Evolutionary conservation across 1,140 invertebrate species (phyloP).

Genomic region (Platorchestia sp.): DNA sequence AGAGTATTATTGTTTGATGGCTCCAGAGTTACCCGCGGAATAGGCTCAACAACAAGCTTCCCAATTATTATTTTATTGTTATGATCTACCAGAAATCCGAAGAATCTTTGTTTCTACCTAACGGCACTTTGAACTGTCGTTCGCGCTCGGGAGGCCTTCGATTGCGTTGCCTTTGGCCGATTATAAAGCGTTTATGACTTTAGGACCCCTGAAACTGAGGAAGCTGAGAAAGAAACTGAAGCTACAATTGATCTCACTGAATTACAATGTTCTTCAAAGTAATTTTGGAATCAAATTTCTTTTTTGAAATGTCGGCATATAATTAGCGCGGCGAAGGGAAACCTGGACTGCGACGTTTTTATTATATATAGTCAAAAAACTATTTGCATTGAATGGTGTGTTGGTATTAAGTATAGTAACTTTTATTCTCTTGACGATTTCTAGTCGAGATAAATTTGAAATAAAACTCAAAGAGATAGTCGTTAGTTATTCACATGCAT

Average conservation of each 20-base stretch:
- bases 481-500: too few species aligned
- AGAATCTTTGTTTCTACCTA: not conserved
- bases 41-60: not conserved
- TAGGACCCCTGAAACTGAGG: not conserved
- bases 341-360: not conserved
- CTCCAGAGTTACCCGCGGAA: not conserved
- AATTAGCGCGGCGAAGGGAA: conserved; percentile 18
- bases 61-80: not conserved
- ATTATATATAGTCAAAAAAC: too few species aligned
- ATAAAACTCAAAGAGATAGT: too few species aligned
- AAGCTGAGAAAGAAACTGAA: not conserved
- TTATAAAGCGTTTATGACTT: conserved; percentile 2
- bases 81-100: not conserved
- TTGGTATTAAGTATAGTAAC: too few species aligned
- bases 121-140: not conserved
- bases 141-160: not conserved
- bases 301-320: too few species aligned
- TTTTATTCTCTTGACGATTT: too few species aligned
- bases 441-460: too few species aligned
- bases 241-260: not conserved
- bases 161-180: not conserved
- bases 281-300: too few species aligned
- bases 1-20: not conserved
- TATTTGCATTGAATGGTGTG: too few species aligned
- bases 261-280: too few species aligned